phyloP scores from a whole-genome alignment of 1,140 invertebrate species.

The Elymnias hypermnestra region DNA sequence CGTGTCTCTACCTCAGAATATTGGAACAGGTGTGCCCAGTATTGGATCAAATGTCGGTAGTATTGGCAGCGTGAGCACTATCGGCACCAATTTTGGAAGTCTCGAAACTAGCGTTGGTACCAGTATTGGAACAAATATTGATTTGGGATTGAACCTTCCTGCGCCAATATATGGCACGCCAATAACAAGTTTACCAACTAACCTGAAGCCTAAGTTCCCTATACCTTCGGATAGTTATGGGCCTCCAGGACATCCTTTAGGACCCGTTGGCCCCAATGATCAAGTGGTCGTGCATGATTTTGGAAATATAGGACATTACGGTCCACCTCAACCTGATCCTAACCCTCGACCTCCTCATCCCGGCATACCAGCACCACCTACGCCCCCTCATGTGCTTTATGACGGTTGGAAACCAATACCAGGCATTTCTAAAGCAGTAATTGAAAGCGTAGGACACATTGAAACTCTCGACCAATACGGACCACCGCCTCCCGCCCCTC shows the following conservation, averaged over 20 bases:
- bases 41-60: constrained; percentile 19
- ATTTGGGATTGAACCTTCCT: constrained; percentile 60
- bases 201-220: constrained; percentile 70
- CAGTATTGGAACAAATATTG: constrained; percentile 54
- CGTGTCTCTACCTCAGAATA: constrained; percentile 38
- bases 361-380: constrained; percentile 83
- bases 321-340: constrained; percentile 74
- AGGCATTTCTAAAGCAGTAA: constrained; percentile 68
- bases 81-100: constrained; percentile 28
- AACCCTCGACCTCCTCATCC: constrained; percentile 76
- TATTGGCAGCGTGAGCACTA: constrained; percentile 21
- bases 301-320: constrained; percentile 65
- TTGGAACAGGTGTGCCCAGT: too few relatives aligned
- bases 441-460: constrained; percentile 27
- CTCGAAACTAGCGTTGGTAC: constrained; percentile 47
- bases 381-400: constrained; percentile 85
- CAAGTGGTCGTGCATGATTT: constrained; percentile 56
- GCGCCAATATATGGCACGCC: constrained; percentile 68
- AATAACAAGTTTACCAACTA: constrained; percentile 61
- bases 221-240: constrained; percentile 67
- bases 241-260: constrained; percentile 56
- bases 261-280: constrained; percentile 52
- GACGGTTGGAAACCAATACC: constrained; percentile 91
- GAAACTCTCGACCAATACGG: constrained; percentile 47
- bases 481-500: constrained; percentile 48